Base-by-base conservation (phyloP, 2,888 invertebrate genomes). In the Nomada fucata region DNA sequence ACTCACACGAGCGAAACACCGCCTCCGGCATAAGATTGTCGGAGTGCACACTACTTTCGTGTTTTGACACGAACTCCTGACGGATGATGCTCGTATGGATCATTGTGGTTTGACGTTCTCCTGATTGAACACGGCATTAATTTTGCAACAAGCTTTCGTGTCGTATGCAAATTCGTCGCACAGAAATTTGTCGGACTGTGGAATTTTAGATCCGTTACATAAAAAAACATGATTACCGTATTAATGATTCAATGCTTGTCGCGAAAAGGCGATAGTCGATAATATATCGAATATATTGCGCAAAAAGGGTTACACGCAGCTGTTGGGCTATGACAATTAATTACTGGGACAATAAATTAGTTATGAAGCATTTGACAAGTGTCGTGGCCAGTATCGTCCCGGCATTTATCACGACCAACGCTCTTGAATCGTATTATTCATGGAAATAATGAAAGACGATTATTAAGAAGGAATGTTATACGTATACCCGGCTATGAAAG, bases 31-130 rank as follows among this genome's bases (percentile, higher is more conserved):
- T 60, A 63, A 72, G 76, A 64, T 81, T 81, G 84, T 80, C 73
- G 76, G 80, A 79, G 79, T 72, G 82, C 78, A 81, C 65, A 80
- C 82, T 82, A 86, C 90, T 91, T 91, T 90, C 87, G 89, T 93
- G 90, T 93, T 93, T 93, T 93, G 93, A 93, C 92, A 92, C 90
- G 89, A 88, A 76, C 89, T 87, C 87, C 81, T 90, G 90, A 90
- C 89, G 91, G 82, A 86, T 81, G 83, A 84, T 78, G 74, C 76
- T 85, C 80, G 80, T 70, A 61, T 65, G 26, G 68, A 82, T 88
- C 82, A 64, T 57, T 59, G 42, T 20, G 71, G 67, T 77, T 86
- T 79, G 79, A 79, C 81, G 69, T 80, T 84, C 81, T 55, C 70
- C 72, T 77, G 84, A 85, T 84, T 79, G 81, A 76, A 76, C 73